Evolutionary conservation across 1,140 invertebrate species (phyloP), one percentile per base, ranked within the genome.

Genomic region (Drosophila asahinai): DNA sequence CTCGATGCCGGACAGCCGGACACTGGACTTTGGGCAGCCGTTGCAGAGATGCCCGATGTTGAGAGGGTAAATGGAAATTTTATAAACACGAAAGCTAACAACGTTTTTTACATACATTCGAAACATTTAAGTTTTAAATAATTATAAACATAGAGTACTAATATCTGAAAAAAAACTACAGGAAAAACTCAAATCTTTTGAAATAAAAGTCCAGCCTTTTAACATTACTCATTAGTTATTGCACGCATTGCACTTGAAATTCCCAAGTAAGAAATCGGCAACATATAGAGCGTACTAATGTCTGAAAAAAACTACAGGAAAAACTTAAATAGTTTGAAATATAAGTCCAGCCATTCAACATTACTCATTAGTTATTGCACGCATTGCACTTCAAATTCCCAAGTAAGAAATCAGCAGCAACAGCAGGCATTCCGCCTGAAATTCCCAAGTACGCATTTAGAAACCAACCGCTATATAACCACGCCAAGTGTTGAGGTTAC

Each of bases 1-100:
- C 51, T 78, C 45, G 75, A 61, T 70, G 63, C 60, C 38, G 42
- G 47, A 64, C 47, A 40, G 9, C 1, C 22, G 60, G 15, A 43
- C 3, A n/a, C 30, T 14, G 19, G 38, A 45, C 47, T 19, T 3
- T 64, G 22, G 22, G 22, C 8, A 30, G 0, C 49, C 40, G n/a
- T 27, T 27, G 12, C 22, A 67, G 49, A 67, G 67, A 52, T 71
- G 67, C 1, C 22, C 11, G 5, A 47, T 45, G 11, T 17, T 3
- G 6, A 36, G 2, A 45, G 17, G 17, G 17, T 12, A 52, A 38
- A 38, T 22, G 3, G 0, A 22, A 38, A 9, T 19, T 54, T 19
- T 4, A 4, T 4, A 19, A 19, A 54, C 11, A 14, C 1, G 7
- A 15, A 25, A 25, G 22, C 7, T 25, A 27, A n/a, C 25, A n/a